Conservation (phyloP, 2,888 invertebrate species). For the Dynastes hyllus region DNA sequence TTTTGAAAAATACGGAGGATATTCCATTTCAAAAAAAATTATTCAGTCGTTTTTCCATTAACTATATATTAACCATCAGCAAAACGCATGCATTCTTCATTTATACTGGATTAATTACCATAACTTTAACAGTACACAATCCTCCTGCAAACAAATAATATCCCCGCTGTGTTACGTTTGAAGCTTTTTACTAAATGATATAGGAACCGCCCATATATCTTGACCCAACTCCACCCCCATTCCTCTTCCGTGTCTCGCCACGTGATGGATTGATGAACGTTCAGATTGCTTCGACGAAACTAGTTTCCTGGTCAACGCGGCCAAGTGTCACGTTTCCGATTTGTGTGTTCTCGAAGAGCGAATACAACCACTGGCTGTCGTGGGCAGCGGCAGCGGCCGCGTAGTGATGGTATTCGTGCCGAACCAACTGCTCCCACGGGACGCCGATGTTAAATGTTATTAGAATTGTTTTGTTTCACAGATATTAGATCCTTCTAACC, state of each 20-base stretch:
- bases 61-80: too few species aligned
- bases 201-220: slow-evolving; percentile 15
- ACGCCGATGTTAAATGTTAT: slow-evolving; percentile 68
- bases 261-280: slow-evolving; percentile 65
- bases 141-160: too few species aligned
- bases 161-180: too few species aligned
- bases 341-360: slow-evolving; percentile 65
- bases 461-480: slow-evolving; percentile 69
- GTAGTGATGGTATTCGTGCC: slow-evolving; percentile 60
- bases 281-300: slow-evolving; percentile 64
- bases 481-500: slow-evolving; percentile 62
- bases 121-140: too few species aligned
- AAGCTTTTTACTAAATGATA: not conserved
- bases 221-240: not conserved
- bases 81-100: too few species aligned
- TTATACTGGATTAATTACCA: too few species aligned
- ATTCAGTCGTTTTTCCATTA: too few species aligned
- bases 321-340: slow-evolving; percentile 68
- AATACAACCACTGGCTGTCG: slow-evolving; percentile 49
- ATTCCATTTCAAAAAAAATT: too few species aligned
- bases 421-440: slow-evolving; percentile 67
- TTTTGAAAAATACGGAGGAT: too few species aligned
- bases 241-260: not conserved
- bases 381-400: slow-evolving; percentile 48
- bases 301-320: slow-evolving; percentile 65